Evolutionary conservation across 2,113 vertebrate species (phyloP).

Genomic region (Ascaphus truei): DNA sequence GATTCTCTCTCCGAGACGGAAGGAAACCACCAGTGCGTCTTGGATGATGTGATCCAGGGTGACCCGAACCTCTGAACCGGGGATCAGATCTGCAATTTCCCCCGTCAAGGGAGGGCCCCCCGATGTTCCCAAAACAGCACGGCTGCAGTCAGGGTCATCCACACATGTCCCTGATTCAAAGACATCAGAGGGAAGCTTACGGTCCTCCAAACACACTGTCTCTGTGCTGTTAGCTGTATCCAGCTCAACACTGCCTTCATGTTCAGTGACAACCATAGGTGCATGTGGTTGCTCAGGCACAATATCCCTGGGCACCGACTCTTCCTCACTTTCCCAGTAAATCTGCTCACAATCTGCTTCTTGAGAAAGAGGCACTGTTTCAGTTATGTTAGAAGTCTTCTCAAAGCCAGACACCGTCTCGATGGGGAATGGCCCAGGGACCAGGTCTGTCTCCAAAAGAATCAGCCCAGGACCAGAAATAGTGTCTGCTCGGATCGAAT

Average conservation of each 20-base stretch:
- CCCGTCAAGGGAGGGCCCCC: neutral
- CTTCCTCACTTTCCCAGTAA: neutral
- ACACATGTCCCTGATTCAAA: neutral
- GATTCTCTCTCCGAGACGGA: conserved; percentile 86
- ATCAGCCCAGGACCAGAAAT: neutral
- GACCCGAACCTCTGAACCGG: conserved; percentile 89
- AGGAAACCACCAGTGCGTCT: conserved; percentile 94
- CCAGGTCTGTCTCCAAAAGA: neutral
- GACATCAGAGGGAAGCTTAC: neutral
- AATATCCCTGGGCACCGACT: neutral
- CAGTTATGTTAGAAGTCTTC: neutral
- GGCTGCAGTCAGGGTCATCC: neutral
- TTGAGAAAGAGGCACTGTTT: neutral
- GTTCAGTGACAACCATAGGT: neutral
- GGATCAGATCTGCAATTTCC: conserved; percentile 61
- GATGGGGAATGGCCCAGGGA: neutral
- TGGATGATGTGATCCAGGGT: conserved; percentile 95
- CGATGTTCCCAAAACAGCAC: neutral
- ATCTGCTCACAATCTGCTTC: neutral
- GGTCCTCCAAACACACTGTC: neutral
- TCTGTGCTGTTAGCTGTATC: too few species aligned
- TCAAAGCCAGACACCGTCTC: neutral
- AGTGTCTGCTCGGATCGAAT: neutral
- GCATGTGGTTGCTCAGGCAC: neutral
- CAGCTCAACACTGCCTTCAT: neutral